A percentile compares a stretch with the other conserved stretches of the same genome.
Evolutionary conservation across 2,888 invertebrate genomes (phyloP).

Genomic region (Philereme transversata): DNA sequence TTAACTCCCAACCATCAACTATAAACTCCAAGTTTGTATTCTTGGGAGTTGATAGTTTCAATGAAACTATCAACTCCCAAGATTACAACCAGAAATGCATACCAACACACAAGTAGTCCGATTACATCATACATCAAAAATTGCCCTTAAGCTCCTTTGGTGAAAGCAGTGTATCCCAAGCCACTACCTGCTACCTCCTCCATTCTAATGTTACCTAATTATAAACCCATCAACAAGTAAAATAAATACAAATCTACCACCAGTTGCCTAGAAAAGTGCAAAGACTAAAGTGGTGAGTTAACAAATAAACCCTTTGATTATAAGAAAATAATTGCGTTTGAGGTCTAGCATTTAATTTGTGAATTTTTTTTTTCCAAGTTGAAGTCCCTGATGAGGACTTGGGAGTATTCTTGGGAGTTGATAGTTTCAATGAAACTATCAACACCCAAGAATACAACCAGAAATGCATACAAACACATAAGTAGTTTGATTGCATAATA

Average conservation of each 20-base stretch:
- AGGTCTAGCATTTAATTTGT: no score
- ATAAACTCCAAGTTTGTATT: no score
- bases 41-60: no score
- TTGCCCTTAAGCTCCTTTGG: slow-evolving; percentile 55
- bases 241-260: slow-evolving; percentile 49
- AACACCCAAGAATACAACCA: no score
- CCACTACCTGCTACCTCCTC: slow-evolving; percentile 55
- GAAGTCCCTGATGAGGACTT: slow-evolving; percentile 47
- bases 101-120: slow-evolving; percentile 67
- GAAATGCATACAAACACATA: no score
- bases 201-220: slow-evolving; percentile 54
- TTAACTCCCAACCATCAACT: no score
- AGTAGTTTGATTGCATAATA: no score
- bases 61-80: slow-evolving; percentile 43
- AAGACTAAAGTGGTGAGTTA: slow-evolving; percentile 63
- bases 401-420: no score
- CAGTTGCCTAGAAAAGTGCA: slow-evolving; percentile 64
- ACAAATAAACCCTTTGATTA: background rate
- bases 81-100: slow-evolving; percentile 54
- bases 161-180: slow-evolving; percentile 63
- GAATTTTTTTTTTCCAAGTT: slow-evolving; percentile 50
- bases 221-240: slow-evolving; percentile 42
- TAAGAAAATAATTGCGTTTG: background rate
- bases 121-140: slow-evolving; percentile 70
- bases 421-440: no score